Evolutionary conservation across 2,888 invertebrate genomes (phyloP).

Genomic region (Epinotia bilunana): DNA sequence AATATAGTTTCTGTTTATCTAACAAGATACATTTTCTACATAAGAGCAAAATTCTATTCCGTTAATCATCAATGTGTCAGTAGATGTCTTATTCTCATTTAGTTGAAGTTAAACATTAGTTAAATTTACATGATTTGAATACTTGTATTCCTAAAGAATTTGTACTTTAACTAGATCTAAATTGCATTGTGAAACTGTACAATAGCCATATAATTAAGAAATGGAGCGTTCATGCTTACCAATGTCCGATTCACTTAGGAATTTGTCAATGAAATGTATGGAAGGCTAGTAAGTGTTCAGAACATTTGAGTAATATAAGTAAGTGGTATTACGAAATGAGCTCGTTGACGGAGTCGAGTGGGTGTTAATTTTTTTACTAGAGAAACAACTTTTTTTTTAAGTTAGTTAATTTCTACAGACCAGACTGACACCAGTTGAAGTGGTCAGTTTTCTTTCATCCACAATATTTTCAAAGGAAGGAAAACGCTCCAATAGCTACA

Average conservation of each 20-base stretch:
- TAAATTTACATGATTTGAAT: conserved; percentile 81
- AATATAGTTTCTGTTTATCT: conserved; percentile 76
- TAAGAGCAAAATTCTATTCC: conserved; percentile 76
- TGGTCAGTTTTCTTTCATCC: conserved; percentile 84
- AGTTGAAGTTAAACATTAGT: conserved; percentile 80
- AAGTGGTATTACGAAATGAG: conserved; percentile 80
- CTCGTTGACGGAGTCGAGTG: conserved; percentile 79
- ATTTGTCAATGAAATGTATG: conserved; percentile 78
- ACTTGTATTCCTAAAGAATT: conserved; percentile 81
- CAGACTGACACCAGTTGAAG: conserved; percentile 76
- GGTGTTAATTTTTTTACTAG: conserved; percentile 81
- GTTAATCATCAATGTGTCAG: conserved; percentile 78
- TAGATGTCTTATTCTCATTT: conserved; percentile 79
- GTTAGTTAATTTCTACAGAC: conserved; percentile 80
- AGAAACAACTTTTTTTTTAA: conserved; percentile 73
- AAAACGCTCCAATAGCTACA: conserved; percentile 80
- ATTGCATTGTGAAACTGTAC: conserved; percentile 81
- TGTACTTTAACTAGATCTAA: conserved; percentile 84
- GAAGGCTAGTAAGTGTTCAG: conserved; percentile 80
- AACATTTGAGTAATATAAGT: conserved; percentile 82
- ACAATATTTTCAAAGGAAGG: conserved; percentile 78
- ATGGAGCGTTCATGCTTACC: conserved; percentile 80
- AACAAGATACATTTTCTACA: conserved; percentile 75
- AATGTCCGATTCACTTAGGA: conserved; percentile 73
- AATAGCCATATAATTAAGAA: conserved; percentile 81